phyloP scores from a whole-genome alignment of 2,797 vertebrate genomes.

The Rhyacichthys aspro region DNA sequence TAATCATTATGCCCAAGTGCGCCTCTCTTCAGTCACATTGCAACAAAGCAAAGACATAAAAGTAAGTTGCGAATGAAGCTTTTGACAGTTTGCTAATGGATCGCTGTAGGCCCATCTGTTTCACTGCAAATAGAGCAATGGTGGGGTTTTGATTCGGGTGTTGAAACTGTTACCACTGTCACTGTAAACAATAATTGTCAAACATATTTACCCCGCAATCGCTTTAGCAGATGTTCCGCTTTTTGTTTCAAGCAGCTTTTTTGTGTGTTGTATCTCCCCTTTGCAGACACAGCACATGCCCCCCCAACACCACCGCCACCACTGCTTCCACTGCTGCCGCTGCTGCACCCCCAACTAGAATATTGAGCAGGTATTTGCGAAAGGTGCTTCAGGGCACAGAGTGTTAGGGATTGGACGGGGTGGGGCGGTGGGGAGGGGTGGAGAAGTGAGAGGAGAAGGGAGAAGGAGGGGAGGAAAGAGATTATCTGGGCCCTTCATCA shows the following conservation, averaged over 20 bases:
- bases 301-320: slow-evolving; percentile 39
- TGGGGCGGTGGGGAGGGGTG: slow-evolving; percentile 25
- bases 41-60: slow-evolving; percentile 81
- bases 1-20: slow-evolving; percentile 75
- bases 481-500: slow-evolving; percentile 89
- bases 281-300: slow-evolving; percentile 79
- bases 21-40: slow-evolving; percentile 70
- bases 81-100: slow-evolving; percentile 90
- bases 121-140: slow-evolving; percentile 86
- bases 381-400: slow-evolving; percentile 85
- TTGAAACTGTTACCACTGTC: slow-evolving; percentile 88
- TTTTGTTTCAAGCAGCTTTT: slow-evolving; percentile 84
- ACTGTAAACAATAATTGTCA: slow-evolving; percentile 92
- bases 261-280: slow-evolving; percentile 82
- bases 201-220: slow-evolving; percentile 90
- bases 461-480: slow-evolving; percentile 68
- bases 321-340: slow-evolving; percentile 34
- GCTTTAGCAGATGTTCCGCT: slow-evolving; percentile 90
- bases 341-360: slow-evolving; percentile 76
- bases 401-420: slow-evolving; percentile 69
- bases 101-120: slow-evolving; percentile 88
- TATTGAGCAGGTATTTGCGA: slow-evolving; percentile 89
- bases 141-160: slow-evolving; percentile 80
- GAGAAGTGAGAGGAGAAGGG: slow-evolving; percentile 24
- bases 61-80: slow-evolving; percentile 83